Evolutionary conservation across 1,140 invertebrate species (phyloP), one percentile per base, ranked within the genome.

Genomic region (Drosophila hydei): DNA sequence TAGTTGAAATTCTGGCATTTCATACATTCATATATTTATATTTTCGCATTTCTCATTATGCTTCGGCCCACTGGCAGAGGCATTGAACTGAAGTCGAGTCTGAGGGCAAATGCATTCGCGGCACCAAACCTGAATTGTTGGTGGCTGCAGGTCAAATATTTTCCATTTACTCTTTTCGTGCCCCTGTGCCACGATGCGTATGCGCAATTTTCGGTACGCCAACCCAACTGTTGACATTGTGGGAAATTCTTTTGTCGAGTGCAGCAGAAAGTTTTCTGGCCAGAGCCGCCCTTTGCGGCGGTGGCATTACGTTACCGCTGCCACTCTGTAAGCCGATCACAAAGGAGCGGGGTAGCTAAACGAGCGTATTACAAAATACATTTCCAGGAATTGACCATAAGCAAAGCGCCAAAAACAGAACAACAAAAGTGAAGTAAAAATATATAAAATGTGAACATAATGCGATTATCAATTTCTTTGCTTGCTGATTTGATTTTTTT

Each of bases 241-340:
- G 80, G 80, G 79, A 79, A 84, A 79, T 77, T 85, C 64, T 71
- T 80, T 70, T 87, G 69, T 74, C 58, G 77, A 84, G 63, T 73
- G 81, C 80, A 84, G 80, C 80, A 74, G 59, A 79, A 84, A 77
- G 27, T 58, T 11, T 33, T 11, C 30, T 33, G 38, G n/a, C n/a
- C n/a, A n/a, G n/a, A n/a, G n/a, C n/a, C n/a, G n/a, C n/a, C n/a
- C n/a, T n/a, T 40, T 0, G 14, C n/a, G 38, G 27, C 38, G 36
- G 19, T 7, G 21, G 48, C 85, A 74, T 84, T 85, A 68, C 80
- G 74, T 84, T 84, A 87, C 78, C 33, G 36, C 36, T 45, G 65
- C 70, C 33, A 48, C 23, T 8, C 48, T 65, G 78, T 75, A 77
- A 81, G 61, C 50, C 56, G 79, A 83, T 33, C 48, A 38, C 4